phyloP scores from a whole-genome alignment of 2,888 invertebrate genomes.

The Portevinia maculata region DNA sequence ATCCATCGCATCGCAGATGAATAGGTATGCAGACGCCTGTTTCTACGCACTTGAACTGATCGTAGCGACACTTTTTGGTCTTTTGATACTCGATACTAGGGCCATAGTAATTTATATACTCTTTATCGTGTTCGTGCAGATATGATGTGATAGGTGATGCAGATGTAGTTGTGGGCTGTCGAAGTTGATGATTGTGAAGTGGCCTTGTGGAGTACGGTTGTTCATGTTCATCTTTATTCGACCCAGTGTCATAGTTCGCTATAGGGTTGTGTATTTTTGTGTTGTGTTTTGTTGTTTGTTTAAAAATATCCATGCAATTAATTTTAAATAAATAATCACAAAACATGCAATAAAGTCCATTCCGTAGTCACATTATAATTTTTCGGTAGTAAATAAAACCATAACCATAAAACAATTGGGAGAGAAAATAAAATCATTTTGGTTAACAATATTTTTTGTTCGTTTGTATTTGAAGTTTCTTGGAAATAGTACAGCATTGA shows the following conservation, averaged over 20 bases:
- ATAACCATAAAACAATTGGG: conserved; percentile 63
- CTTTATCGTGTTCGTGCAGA: conserved; percentile 31
- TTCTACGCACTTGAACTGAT: conserved; percentile 85
- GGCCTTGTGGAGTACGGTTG: conserved; percentile 8
- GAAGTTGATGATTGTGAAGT: background rate
- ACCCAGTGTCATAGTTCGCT: background rate
- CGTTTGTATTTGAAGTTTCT: conserved; percentile 17
- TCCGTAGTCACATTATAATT: conserved; percentile 48
- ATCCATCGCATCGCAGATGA: conserved; percentile 84
- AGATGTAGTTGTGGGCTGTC: conserved; percentile 42
- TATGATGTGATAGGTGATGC: conserved; percentile 22
- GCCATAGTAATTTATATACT: conserved; percentile 60
- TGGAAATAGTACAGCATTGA: conserved; percentile 10
- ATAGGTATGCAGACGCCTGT: conserved; percentile 85
- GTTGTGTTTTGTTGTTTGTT: conserved; percentile 34
- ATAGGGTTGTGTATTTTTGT: conserved; percentile 19
- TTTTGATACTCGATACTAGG: conserved; percentile 75
- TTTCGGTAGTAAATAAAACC: conserved; percentile 41
- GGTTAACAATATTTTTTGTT: conserved; percentile 17
- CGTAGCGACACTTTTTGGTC: conserved; percentile 82
- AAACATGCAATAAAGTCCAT: conserved; percentile 66
- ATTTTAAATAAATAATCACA: conserved; percentile 51
- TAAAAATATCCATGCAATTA: conserved; percentile 65
- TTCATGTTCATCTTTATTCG: conserved; percentile 25
- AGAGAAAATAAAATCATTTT: conserved; percentile 48